Conservation (phyloP, 2,797 vertebrate genomes). For the Sylvia borin region DNA sequence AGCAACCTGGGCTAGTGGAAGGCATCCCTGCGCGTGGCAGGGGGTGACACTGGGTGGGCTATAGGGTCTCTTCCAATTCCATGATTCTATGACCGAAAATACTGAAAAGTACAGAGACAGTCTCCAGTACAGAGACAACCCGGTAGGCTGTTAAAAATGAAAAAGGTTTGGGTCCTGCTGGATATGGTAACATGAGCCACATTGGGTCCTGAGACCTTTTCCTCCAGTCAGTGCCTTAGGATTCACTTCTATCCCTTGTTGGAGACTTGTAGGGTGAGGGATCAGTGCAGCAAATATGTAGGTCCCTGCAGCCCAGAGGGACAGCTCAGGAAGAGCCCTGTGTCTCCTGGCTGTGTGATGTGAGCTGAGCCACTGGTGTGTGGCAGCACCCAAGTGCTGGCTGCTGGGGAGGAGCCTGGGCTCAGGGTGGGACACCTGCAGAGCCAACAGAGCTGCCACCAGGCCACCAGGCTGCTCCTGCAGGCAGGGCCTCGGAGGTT, state of each 20-base stretch:
- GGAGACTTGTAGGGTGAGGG: neutral
- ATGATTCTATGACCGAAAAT: neutral
- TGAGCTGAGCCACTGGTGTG: neutral
- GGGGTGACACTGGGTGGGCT: fast-evolving
- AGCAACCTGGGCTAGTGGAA: fast-evolving
- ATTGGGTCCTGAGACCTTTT: neutral
- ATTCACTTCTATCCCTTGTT: neutral
- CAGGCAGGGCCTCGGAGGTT: neutral
- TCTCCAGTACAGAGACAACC: neutral
- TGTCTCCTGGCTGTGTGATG: neutral
- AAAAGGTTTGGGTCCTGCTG: neutral
- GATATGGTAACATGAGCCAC: neutral
- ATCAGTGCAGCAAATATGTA: neutral
- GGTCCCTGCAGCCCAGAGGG: neutral
- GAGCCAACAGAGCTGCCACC: neutral
- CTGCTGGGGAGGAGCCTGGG: neutral
- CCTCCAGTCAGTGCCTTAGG: neutral
- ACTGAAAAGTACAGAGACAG: neutral
- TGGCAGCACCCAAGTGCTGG: neutral
- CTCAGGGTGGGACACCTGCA: neutral
- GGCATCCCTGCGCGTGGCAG: neutral
- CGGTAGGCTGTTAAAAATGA: neutral
- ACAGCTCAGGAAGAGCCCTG: neutral
- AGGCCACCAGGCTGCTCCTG: neutral
- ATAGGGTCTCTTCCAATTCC: neutral